Evolutionary conservation across 2,113 vertebrate genomes (phyloP), one percentile per base, ranked within the genome.

Genomic region (Charadrius vociferus): DNA sequence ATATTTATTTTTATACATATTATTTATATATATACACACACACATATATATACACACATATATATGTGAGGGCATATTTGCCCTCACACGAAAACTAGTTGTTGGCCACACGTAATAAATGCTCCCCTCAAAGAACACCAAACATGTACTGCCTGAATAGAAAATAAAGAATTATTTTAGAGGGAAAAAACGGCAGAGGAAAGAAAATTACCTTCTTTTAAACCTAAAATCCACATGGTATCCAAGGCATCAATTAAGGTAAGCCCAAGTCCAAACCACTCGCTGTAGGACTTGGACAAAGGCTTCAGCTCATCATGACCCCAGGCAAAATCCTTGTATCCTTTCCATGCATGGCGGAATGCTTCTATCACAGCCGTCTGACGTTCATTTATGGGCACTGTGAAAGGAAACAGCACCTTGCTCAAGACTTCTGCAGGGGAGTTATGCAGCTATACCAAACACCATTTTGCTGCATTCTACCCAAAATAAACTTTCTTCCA

Each of bases 191-290:
- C 1, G 3, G 11, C 74, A 15, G 12, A 32, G 7, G 16, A 20
- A 29, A 21, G 45, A 23, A 15, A 39, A 37, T 27, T 94, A 99
- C 99, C 99, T 98, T 99, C 98, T 93, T 98, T 99, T 30, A 99
- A 98, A 23, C 98, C 99, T 97, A 99, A 71, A 72, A 99, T 99
- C 99, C 99, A 99, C 99, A 99, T 99, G 43, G 99, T 99, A 97
- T 99, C 99, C 98, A 99, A 96, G 19, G 99, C 98, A 1, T 99
- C 99, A 7, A 99, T 97, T 23, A 99, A 98, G 0, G 99, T 99
- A 90, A 99, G 97, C 4, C 99, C 99, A 15, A 99, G 98, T 34
- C 99, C 99, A 47, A 99, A 99, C 99, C 99, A 99, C 96, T 99
- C 99, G 0, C 97, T 98, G 89, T 99, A 99, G 30, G 99, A 98